These are phyloP conservation scores for Pomacea maculata DNA, from an alignment of 1,140 invertebrate genomes.

Conservation along the genomic window DNA sequence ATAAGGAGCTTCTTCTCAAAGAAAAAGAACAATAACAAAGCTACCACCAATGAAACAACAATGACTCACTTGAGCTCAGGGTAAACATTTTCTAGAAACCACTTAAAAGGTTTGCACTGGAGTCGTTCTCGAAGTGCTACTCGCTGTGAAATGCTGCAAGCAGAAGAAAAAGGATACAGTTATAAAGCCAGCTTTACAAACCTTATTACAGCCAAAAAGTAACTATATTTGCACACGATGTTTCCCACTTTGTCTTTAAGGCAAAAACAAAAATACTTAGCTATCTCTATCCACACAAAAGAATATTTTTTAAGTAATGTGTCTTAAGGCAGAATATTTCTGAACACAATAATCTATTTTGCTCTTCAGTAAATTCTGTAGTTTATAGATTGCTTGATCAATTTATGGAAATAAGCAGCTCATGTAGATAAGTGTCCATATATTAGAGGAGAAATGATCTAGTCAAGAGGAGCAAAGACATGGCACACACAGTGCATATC, in stretches of 20 bases:
- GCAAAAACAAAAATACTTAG: background rate
- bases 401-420: too few relatives aligned
- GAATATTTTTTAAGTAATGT: too few relatives aligned
- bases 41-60: background rate
- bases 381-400: too few relatives aligned
- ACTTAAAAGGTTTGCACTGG: constrained; percentile 96
- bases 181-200: background rate
- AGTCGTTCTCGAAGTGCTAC: constrained; percentile 70
- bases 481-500: too few relatives aligned
- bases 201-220: background rate
- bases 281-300: background rate
- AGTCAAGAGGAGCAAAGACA: too few relatives aligned
- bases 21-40: constrained; percentile 1
- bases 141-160: constrained; percentile 64
- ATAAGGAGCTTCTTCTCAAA: background rate
- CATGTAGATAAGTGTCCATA: too few relatives aligned
- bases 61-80: constrained; percentile 64
- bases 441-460: too few relatives aligned
- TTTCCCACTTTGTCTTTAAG: too few relatives aligned
- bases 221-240: background rate
- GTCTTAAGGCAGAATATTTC: too few relatives aligned
- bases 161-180: background rate
- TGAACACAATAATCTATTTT: too few relatives aligned
- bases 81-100: constrained; percentile 98
- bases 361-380: too few relatives aligned